Conservation (phyloP, 2,888 invertebrate species). For the Acronicta alni region DNA sequence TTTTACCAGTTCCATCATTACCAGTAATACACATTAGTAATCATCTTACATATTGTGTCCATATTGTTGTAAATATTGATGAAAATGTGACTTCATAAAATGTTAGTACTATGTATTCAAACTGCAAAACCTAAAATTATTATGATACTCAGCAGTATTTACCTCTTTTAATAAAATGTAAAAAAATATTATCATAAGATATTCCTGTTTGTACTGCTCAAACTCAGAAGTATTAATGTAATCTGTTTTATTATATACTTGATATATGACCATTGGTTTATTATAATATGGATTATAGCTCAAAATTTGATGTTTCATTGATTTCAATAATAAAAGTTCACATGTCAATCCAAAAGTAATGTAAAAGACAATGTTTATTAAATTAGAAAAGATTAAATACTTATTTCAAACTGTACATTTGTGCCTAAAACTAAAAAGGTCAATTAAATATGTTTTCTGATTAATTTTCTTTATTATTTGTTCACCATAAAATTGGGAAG, state of each 20-base stretch:
- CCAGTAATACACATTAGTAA: too few relatives aligned
- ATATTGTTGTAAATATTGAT: too few relatives aligned
- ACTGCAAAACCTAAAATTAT: too few relatives aligned
- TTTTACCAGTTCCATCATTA: too few relatives aligned
- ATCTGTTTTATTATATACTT: background rate
- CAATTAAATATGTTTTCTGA: constrained; percentile 62
- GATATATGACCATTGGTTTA: background rate
- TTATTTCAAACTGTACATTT: constrained; percentile 10
- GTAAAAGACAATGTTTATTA: constrained; percentile 53
- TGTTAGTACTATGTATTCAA: too few relatives aligned
- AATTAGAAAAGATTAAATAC: background rate
- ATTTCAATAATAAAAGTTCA: too few relatives aligned
- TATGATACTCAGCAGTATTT: background rate
- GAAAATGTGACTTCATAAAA: too few relatives aligned
- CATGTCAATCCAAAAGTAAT: constrained; percentile 13
- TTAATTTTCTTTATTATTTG: constrained; percentile 62
- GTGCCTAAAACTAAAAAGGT: constrained; percentile 31
- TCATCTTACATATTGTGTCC: too few relatives aligned
- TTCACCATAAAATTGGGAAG: constrained; percentile 64
- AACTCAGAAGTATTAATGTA: constrained; percentile 16
- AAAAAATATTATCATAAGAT: background rate
- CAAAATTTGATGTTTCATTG: background rate
- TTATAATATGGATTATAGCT: background rate
- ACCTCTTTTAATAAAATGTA: background rate
- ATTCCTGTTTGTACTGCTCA: constrained; percentile 13